Evolutionary conservation across 2,113 vertebrate genomes (phyloP).

Genomic region (Macaca fascicularis): DNA sequence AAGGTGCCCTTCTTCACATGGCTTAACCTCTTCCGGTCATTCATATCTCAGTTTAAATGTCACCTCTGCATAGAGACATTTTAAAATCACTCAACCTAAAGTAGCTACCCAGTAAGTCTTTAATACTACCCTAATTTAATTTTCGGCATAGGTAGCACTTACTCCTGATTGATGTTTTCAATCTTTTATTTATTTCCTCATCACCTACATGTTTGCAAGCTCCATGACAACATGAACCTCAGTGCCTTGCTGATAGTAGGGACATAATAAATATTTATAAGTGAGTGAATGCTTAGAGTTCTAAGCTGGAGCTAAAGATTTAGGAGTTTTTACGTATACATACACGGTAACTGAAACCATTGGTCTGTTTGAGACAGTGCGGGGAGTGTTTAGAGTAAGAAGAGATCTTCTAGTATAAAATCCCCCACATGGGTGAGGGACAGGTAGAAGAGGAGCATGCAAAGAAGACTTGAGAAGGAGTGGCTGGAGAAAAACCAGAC

Average conservation of each 20-base stretch:
- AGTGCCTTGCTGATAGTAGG: neutral
- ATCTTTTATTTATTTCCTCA: neutral
- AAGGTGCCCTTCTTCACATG: neutral
- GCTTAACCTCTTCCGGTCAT: neutral
- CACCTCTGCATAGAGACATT: neutral
- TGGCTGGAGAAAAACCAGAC: neutral
- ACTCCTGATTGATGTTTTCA: neutral
- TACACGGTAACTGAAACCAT: neutral
- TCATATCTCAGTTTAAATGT: neutral
- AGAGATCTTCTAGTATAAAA: neutral
- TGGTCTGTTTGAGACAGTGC: neutral
- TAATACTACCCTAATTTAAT: neutral
- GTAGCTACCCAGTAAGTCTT: neutral
- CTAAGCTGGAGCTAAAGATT: neutral
- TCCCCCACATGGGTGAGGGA: neutral
- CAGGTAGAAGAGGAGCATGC: neutral
- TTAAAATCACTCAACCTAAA: neutral
- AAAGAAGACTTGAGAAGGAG: neutral
- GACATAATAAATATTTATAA: constrained; percentile 19
- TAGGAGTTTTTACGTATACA: neutral
- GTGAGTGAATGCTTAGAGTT: neutral
- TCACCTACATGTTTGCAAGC: neutral
- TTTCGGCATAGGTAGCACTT: neutral
- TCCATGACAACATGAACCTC: neutral
- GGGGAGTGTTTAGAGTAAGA: neutral